phyloP scores from a whole-genome alignment of 2,113 vertebrate genomes.

The Psammodynastes pulverulentus region DNA sequence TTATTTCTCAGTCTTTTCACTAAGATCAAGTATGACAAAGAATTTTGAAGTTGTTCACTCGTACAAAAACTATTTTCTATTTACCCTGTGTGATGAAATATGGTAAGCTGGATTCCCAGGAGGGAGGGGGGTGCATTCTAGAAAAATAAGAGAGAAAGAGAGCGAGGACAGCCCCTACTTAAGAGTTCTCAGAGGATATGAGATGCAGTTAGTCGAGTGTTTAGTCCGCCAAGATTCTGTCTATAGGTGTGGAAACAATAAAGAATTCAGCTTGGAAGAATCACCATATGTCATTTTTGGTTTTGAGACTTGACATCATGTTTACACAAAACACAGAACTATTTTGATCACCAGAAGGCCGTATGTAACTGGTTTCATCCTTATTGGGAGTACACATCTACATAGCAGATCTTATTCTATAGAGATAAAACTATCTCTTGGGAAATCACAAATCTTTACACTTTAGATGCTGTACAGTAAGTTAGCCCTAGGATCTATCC shows the following conservation, averaged over 20 bases:
- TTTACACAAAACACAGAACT: not conserved
- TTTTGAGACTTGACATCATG: too few species aligned
- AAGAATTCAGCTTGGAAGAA: too few species aligned
- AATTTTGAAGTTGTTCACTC: not conserved
- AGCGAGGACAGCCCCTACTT: not conserved
- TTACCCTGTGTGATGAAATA: not conserved
- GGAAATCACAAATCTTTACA: not conserved
- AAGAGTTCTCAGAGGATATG: not conserved
- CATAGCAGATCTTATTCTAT: not conserved
- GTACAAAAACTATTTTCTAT: not conserved
- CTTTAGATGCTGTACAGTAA: not conserved
- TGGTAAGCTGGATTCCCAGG: not conserved
- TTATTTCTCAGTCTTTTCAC: not conserved
- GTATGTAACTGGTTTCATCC: not conserved
- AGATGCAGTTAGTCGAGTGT: not conserved
- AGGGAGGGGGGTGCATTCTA: not conserved
- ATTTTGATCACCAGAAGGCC: not conserved
- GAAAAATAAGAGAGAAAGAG: not conserved
- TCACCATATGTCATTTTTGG: too few species aligned
- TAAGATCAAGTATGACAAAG: not conserved
- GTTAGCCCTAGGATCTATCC: not conserved
- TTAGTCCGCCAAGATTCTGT: not conserved
- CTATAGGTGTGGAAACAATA: too few species aligned
- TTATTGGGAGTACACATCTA: not conserved
- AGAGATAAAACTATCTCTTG: not conserved